phyloP scores from a whole-genome alignment of 1,140 invertebrate genomes.

The Polypedilum pembai region DNA sequence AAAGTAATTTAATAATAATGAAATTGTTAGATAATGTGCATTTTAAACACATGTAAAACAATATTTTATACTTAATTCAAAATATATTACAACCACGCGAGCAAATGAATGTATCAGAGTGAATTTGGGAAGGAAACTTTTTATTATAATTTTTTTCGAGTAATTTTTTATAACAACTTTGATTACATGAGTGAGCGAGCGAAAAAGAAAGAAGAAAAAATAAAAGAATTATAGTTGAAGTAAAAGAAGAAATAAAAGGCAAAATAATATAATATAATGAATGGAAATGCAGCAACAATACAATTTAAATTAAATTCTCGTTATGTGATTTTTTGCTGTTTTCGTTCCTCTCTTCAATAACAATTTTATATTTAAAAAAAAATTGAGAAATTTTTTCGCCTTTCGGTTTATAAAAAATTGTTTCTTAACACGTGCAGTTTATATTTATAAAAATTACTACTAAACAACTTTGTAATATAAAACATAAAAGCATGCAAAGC shows the following conservation, averaged over 20 bases:
- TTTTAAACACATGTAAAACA: not conserved
- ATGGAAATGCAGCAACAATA: conserved; percentile 22
- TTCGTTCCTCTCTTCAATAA: not conserved
- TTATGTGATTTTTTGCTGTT: conserved; percentile 24
- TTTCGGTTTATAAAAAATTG: conserved; percentile 11
- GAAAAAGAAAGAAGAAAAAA: not conserved
- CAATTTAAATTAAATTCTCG: conserved; percentile 28
- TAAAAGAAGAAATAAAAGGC: not conserved
- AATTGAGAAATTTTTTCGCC: conserved; percentile 1
- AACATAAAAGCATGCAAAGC: not conserved
- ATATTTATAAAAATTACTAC: not conserved
- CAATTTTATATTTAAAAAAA: not conserved
- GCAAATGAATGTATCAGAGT: not conserved
- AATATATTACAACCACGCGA: not conserved
- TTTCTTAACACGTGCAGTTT: conserved; percentile 25
- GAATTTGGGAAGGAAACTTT: conserved; percentile 23
- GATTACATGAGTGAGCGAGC: not conserved
- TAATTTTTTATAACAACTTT: conserved; percentile 28
- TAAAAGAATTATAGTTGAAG: not conserved
- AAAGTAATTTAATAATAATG: not conserved
- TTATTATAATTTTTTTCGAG: conserved; percentile 14
- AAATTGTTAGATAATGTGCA: conserved; percentile 18
- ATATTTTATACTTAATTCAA: not conserved
- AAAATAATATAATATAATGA: conserved; percentile 13
- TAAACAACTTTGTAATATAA: not conserved